Conservation (phyloP, 2,888 invertebrate species). For the Drosophila quinaria region DNA sequence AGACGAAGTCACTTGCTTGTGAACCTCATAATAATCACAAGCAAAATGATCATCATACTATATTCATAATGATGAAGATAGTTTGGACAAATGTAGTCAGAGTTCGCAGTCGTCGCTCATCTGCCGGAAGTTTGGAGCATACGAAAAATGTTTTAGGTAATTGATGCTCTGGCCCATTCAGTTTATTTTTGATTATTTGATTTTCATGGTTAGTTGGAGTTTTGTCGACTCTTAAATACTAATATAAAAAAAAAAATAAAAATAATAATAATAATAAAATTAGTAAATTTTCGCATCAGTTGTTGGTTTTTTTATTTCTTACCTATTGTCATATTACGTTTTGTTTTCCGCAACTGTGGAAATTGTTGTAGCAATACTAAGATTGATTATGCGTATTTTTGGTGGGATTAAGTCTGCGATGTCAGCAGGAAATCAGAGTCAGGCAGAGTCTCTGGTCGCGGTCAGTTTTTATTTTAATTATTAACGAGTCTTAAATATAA, state of each 20-base stretch:
- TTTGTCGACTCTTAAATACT: not conserved
- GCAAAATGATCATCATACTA: conserved; percentile 30
- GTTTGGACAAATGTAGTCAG: conserved; percentile 19
- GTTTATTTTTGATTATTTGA: conserved; percentile 58
- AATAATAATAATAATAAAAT: too few species aligned
- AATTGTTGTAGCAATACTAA: conserved; percentile 11
- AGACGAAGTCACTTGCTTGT: conserved; percentile 30
- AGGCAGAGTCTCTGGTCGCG: not conserved
- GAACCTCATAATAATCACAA: conserved; percentile 31
- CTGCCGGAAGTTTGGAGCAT: conserved; percentile 58
- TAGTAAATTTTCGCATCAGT: conserved; percentile 8
- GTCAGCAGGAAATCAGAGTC: conserved; percentile 22
- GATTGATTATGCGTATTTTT: conserved; percentile 24
- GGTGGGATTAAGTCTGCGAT: conserved; percentile 8
- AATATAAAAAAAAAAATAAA: not conserved
- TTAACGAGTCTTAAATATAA: conserved; percentile 18
- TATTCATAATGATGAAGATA: conserved; percentile 33
- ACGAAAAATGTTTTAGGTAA: conserved; percentile 50
- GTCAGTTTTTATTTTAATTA: conserved; percentile 18
- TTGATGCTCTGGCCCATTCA: conserved; percentile 47
- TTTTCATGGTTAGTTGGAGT: conserved; percentile 69
- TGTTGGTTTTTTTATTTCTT: not conserved
- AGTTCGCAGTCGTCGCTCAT: conserved; percentile 46
- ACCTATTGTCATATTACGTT: conserved; percentile 4
- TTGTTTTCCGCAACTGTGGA: conserved; percentile 29